Evolutionary conservation across 1,140 invertebrate species (phyloP).

Genomic region (Neoseiulus cucumeris): DNA sequence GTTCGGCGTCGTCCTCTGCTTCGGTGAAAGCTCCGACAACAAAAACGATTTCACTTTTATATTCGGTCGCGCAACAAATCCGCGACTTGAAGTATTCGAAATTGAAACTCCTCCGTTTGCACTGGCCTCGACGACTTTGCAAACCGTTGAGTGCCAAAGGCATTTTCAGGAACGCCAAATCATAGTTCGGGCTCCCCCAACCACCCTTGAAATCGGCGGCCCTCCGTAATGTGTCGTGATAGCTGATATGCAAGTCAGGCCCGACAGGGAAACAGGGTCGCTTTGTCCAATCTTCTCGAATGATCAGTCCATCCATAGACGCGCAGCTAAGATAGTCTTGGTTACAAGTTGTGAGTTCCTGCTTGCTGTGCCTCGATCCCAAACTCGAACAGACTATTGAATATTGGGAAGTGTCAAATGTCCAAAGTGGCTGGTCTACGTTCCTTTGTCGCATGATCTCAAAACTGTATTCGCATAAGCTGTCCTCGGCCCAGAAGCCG

Average conservation of each 20-base stretch:
- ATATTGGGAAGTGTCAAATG: background rate
- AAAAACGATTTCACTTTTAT: background rate
- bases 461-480: conserved; percentile 1
- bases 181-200: background rate
- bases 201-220: background rate
- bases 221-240: background rate
- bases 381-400: background rate
- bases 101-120: background rate
- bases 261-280: background rate
- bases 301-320: background rate
- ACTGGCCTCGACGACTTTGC: background rate
- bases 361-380: background rate
- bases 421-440: background rate
- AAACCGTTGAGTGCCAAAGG: background rate
- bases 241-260: background rate
- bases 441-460: background rate
- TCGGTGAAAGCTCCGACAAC: background rate
- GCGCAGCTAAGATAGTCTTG: background rate
- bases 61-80: background rate
- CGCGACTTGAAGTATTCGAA: background rate
- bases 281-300: conserved; percentile 3
- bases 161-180: background rate
- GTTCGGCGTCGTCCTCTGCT: background rate
- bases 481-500: conserved; percentile 8
- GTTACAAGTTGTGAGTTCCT: background rate